Evolutionary conservation across 2,888 invertebrate species (phyloP).

Genomic region (Empis livida): DNA sequence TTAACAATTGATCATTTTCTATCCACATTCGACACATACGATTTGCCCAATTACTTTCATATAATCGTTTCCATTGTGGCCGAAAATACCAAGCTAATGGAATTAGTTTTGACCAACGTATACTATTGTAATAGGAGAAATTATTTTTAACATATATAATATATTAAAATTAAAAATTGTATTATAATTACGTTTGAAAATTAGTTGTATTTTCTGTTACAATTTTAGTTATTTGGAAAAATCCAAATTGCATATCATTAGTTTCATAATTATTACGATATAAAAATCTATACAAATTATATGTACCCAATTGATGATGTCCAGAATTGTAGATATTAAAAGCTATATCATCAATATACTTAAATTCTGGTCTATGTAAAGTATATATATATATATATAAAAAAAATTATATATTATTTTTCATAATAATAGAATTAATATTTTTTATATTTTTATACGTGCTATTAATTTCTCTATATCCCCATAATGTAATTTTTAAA

Average conservation of each 20-base stretch:
- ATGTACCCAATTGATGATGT: constrained; percentile 52
- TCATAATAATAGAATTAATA: neutral
- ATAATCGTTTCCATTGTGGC: constrained; percentile 64
- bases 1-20: constrained; percentile 57
- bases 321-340: constrained; percentile 49
- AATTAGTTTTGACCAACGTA: constrained; percentile 76
- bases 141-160: neutral
- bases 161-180: constrained; percentile 46
- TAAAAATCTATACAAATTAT: constrained; percentile 43
- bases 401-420: neutral
- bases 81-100: constrained; percentile 81
- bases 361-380: constrained; percentile 39
- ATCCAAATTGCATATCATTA: constrained; percentile 64
- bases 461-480: too few species aligned
- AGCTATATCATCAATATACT: constrained; percentile 59
- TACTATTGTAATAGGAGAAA: constrained; percentile 23
- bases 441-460: too few species aligned
- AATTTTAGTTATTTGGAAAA: constrained; percentile 44
- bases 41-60: constrained; percentile 66
- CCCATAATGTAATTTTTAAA: too few species aligned
- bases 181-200: neutral
- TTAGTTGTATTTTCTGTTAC: neutral
- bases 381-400: neutral
- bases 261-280: constrained; percentile 46
- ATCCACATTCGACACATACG: constrained; percentile 77